phyloP scores from a whole-genome alignment of 2,888 invertebrate species.

The Caenorhabditis sp. region DNA sequence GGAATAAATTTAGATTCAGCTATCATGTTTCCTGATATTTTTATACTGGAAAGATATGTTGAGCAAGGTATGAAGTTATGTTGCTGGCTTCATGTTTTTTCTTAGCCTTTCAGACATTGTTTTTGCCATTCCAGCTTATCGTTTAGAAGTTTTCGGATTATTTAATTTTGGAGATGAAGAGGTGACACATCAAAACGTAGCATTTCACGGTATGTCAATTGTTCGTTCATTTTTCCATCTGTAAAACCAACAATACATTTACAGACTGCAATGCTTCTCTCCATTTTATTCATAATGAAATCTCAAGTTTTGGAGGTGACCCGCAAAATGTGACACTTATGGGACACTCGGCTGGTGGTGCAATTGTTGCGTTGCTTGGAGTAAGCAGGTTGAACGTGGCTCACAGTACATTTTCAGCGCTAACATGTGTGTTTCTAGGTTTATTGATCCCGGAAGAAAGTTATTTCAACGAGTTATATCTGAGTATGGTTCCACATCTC shows the following conservation, averaged over 20 bases:
- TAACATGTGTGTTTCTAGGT: background rate
- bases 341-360: constrained; percentile 31
- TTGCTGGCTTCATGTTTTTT: background rate
- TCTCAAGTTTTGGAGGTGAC: constrained; percentile 27
- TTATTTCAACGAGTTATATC: constrained; percentile 23
- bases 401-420: background rate
- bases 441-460: constrained; percentile 12
- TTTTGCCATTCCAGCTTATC: constrained; percentile 53
- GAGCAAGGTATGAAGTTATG: constrained; percentile 10
- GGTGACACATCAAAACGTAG: constrained; percentile 45
- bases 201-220: constrained; percentile 48
- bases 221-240: too few species aligned
- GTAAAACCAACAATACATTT: constrained; percentile 5
- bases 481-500: constrained; percentile 13
- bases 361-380: constrained; percentile 16
- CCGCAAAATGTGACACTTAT: constrained; percentile 26
- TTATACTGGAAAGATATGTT: constrained; percentile 50
- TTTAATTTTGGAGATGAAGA: constrained; percentile 44
- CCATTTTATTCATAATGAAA: constrained; percentile 21
- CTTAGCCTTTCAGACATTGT: constrained; percentile 36
- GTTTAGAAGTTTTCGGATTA: constrained; percentile 56
- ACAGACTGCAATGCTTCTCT: constrained; percentile 14
- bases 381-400: constrained; percentile 4
- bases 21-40: constrained; percentile 47
- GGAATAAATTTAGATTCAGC: constrained; percentile 51